Evolutionary conservation across 2,888 invertebrate species (phyloP).

Genomic region (Apeira syringaria): DNA sequence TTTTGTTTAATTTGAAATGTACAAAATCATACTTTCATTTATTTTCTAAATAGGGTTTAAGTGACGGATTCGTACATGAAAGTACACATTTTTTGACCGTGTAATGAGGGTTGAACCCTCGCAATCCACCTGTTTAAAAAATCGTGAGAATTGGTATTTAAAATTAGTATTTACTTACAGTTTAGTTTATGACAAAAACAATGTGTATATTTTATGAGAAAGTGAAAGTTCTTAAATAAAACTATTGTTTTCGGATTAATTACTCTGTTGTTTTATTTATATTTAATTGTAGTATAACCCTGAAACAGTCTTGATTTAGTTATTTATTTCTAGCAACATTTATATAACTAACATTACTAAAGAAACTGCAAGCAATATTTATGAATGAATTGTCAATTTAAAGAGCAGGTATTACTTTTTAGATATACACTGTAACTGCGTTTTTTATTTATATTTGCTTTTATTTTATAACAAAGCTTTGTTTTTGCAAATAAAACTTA

Average conservation of each 20-base stretch:
- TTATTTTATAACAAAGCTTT: constrained; percentile 11
- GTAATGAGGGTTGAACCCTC: constrained; percentile 29
- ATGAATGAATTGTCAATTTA: too few species aligned
- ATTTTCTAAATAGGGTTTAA: constrained; percentile 78
- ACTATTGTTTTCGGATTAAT: constrained; percentile 84
- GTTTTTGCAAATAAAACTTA: constrained; percentile 15
- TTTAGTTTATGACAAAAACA: constrained; percentile 84
- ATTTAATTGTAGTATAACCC: constrained; percentile 42
- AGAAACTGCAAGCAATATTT: too few species aligned
- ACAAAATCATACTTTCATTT: constrained; percentile 82
- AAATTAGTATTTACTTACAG: constrained; percentile 84
- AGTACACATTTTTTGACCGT: constrained; percentile 47
- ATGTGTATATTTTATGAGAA: constrained; percentile 84
- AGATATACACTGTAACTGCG: too few species aligned
- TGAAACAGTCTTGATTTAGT: constrained; percentile 27
- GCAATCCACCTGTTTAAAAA: constrained; percentile 57
- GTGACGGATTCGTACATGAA: constrained; percentile 77
- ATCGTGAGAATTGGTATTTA: constrained; percentile 80
- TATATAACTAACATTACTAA: too few species aligned
- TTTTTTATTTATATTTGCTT: constrained; percentile 11
- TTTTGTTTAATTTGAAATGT: constrained; percentile 72
- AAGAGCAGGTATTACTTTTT: too few species aligned
- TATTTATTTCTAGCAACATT: too few species aligned
- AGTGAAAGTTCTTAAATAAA: constrained; percentile 84
- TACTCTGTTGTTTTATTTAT: constrained; percentile 75